Conservation (phyloP, 2,888 invertebrate species). For the Leptodirus hochenwartii region DNA sequence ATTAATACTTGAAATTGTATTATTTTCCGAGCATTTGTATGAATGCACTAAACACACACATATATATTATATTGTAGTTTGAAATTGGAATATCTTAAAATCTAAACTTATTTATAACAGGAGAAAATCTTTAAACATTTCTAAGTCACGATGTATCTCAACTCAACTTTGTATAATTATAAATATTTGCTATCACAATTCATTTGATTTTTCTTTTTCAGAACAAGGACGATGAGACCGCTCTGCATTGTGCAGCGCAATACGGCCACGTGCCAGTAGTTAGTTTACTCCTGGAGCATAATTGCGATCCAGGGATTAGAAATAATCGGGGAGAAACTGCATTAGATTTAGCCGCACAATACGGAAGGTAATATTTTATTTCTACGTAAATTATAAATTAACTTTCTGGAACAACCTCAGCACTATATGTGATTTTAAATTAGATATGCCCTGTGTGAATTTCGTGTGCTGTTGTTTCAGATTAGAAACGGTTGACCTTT, state of each 20-base stretch:
- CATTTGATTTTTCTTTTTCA: constrained; percentile 27
- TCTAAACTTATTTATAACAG: too few relatives aligned
- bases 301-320: constrained; percentile 74
- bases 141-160: too few relatives aligned
- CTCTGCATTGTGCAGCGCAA: constrained; percentile 83
- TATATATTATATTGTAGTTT: too few relatives aligned
- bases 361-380: constrained; percentile 45
- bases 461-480: constrained; percentile 33
- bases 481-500: constrained; percentile 71
- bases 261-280: constrained; percentile 82
- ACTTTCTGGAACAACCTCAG: background rate
- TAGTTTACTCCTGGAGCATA: constrained; percentile 59
- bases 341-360: constrained; percentile 86
- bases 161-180: too few relatives aligned
- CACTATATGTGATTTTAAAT: too few relatives aligned
- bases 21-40: too few relatives aligned
- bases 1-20: too few relatives aligned
- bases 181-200: too few relatives aligned
- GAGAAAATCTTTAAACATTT: too few relatives aligned
- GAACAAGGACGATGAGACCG: constrained; percentile 83
- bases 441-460: too few relatives aligned
- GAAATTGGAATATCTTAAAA: too few relatives aligned
- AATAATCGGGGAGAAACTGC: constrained; percentile 82
- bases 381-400: constrained; percentile 8
- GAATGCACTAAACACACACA: too few relatives aligned